Percentiles rank a stretch among this genome's conserved stretches.
Conservation (phyloP, 2,888 invertebrate genomes). For the Pammene aurita region DNA sequence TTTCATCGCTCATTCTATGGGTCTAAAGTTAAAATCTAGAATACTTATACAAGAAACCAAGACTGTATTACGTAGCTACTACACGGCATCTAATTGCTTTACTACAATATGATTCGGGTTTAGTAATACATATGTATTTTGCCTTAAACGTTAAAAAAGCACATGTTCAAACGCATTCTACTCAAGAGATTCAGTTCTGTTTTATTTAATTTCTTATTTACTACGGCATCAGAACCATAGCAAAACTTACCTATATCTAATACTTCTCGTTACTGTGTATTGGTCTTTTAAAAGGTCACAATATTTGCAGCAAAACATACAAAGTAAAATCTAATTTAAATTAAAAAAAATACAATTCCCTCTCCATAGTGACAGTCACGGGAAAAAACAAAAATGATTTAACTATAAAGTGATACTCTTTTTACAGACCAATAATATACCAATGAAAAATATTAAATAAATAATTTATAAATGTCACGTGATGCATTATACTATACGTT, state of each 20-base stretch:
- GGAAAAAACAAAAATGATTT: not conserved
- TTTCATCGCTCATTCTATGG: too few species aligned
- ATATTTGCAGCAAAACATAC: not conserved
- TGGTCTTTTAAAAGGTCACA: constrained; percentile 15
- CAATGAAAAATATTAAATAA: not conserved
- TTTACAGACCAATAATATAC: constrained; percentile 17
- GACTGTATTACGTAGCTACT: too few species aligned
- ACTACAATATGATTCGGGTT: too few species aligned
- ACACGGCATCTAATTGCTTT: too few species aligned
- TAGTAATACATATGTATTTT: too few species aligned
- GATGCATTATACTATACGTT: constrained; percentile 29
- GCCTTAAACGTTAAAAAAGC: too few species aligned
- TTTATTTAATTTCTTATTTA: not conserved
- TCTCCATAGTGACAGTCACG: too few species aligned
- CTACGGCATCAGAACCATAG: not conserved
- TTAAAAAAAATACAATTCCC: not conserved
- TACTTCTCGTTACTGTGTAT: not conserved
- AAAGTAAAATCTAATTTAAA: not conserved
- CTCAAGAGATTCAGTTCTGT: constrained; percentile 13
- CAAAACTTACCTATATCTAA: constrained; percentile 22
- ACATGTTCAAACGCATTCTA: too few species aligned
- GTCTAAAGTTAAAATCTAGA: too few species aligned
- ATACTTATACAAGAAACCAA: too few species aligned
- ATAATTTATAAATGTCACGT: constrained; percentile 19
- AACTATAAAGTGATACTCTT: not conserved